Percentiles rank a stretch among this genome's conserved stretches.
Evolutionary conservation across 2,113 vertebrate species (phyloP).

Genomic region (Melanocharis versteri): DNA sequence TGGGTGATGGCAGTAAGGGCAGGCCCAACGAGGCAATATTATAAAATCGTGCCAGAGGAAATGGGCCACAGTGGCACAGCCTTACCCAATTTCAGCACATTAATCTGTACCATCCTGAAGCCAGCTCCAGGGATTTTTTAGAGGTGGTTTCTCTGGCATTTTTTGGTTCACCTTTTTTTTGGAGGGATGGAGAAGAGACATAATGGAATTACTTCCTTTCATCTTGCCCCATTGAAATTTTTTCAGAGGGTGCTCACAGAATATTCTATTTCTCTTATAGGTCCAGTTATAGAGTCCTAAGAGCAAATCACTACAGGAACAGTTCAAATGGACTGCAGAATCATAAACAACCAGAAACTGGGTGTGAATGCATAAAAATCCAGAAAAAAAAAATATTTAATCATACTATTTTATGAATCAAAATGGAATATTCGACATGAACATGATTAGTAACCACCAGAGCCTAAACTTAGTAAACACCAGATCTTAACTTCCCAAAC

Average conservation of each 20-base stretch:
- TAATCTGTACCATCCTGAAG: background rate
- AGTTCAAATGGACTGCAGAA: background rate
- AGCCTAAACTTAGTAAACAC: background rate
- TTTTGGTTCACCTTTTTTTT: background rate
- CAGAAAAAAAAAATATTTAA: background rate
- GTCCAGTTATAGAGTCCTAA: background rate
- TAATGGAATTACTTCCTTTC: background rate
- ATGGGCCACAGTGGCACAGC: background rate
- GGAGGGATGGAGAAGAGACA: fast-evolving
- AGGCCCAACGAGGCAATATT: background rate
- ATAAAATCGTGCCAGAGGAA: background rate
- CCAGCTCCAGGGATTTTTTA: background rate
- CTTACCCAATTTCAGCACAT: background rate
- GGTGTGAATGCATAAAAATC: background rate
- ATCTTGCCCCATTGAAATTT: fast-evolving
- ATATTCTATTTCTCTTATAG: background rate
- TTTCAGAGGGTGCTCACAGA: background rate
- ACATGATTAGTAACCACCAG: background rate
- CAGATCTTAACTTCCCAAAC: background rate
- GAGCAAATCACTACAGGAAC: background rate
- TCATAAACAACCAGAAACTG: background rate
- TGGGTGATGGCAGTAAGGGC: background rate
- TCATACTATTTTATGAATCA: background rate
- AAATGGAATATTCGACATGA: background rate
- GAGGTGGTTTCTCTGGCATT: background rate